Evolutionary conservation across 2,888 invertebrate genomes (phyloP).

Genomic region (Trisateles emortualis): DNA sequence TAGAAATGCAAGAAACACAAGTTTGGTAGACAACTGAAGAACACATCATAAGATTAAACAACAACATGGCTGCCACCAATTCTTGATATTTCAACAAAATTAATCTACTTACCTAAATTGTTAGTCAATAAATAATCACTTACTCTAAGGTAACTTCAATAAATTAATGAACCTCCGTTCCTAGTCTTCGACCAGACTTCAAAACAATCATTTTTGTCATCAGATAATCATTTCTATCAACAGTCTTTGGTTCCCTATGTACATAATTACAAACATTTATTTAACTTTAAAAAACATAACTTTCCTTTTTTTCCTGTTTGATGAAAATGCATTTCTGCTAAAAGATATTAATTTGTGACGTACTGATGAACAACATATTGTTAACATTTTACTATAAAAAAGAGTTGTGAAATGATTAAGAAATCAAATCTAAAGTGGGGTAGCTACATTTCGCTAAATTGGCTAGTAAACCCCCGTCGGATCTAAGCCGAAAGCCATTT

Average conservation of each 20-base stretch:
- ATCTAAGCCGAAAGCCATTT: constrained; percentile 71
- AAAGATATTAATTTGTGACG: constrained; percentile 77
- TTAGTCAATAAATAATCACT: constrained; percentile 84
- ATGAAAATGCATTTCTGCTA: constrained; percentile 75
- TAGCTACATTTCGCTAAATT: constrained; percentile 29
- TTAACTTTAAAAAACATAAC: constrained; percentile 33
- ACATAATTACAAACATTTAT: constrained; percentile 64
- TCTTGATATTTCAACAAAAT: constrained; percentile 56
- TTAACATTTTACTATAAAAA: constrained; percentile 50
- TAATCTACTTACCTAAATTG: constrained; percentile 66
- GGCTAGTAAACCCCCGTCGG: constrained; percentile 73
- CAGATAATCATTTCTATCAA: constrained; percentile 68
- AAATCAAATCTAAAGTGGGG: constrained; percentile 29
- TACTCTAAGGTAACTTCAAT: constrained; percentile 84
- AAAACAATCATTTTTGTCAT: constrained; percentile 50
- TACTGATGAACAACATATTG: constrained; percentile 63
- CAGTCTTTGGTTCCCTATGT: constrained; percentile 84
- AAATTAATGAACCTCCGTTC: constrained; percentile 73
- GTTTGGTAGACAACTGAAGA: constrained; percentile 48
- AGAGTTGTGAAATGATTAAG: constrained; percentile 24
- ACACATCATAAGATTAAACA: constrained; percentile 48
- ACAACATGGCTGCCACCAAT: constrained; percentile 41
- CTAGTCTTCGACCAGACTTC: constrained; percentile 65
- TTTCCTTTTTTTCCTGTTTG: constrained; percentile 80
- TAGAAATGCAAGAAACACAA: constrained; percentile 64